A percentile compares a stretch with the other conserved stretches of the same genome.
Evolutionary conservation across 1,140 invertebrate genomes (phyloP).

Genomic region (Ceratosolen solmsi): DNA sequence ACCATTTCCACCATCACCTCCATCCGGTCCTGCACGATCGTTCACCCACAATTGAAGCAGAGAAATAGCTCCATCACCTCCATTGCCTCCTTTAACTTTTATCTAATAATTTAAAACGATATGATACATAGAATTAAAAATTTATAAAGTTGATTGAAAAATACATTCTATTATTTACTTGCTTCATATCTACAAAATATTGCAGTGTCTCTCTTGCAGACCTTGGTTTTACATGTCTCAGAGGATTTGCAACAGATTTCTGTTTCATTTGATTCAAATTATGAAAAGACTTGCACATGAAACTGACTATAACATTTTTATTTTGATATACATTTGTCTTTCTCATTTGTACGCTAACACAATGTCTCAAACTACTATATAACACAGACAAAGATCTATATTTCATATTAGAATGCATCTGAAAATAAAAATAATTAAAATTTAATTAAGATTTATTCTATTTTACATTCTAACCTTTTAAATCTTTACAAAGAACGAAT

Average conservation of each 20-base stretch:
- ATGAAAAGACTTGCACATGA: conserved; percentile 44
- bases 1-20: conserved; percentile 97
- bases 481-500: conserved; percentile 3
- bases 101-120: conserved; percentile 64
- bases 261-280: conserved; percentile 18
- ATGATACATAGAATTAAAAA: not conserved
- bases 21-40: conserved; percentile 93
- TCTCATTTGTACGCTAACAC: not conserved
- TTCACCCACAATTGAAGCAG: conserved; percentile 87
- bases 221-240: conserved; percentile 75
- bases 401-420: conserved; percentile 60
- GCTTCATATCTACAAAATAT: conserved; percentile 81
- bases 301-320: conserved; percentile 33
- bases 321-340: conserved; percentile 28
- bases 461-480: conserved; percentile 22
- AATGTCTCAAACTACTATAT: conserved; percentile 25
- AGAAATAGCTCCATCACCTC: conserved; percentile 93
- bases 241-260: conserved; percentile 57
- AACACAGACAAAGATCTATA: not conserved
- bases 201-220: conserved; percentile 70
- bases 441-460: conserved; percentile 24
- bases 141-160: not conserved
- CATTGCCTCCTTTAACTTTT: conserved; percentile 84
- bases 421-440: conserved; percentile 46
- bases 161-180: conserved; percentile 58